Conservation (phyloP, 2,797 vertebrate genomes). For the Prionace glauca region DNA sequence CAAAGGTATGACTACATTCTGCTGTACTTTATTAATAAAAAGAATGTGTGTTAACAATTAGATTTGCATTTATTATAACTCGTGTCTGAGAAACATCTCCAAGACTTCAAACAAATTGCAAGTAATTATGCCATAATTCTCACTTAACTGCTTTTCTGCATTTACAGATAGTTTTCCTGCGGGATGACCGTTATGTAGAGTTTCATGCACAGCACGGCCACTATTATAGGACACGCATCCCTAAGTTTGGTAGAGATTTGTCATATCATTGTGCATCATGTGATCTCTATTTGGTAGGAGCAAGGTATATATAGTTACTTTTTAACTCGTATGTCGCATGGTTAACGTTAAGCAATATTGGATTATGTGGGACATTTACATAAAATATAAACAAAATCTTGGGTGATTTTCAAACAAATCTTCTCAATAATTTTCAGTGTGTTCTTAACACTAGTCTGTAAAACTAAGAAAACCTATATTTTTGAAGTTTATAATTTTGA, state of each 20-base stretch:
- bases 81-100: background rate
- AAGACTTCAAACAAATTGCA: background rate
- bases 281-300: slow-evolving; percentile 88
- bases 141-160: slow-evolving; percentile 38
- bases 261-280: slow-evolving; percentile 91
- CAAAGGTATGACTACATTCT: slow-evolving; percentile 77
- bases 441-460: background rate
- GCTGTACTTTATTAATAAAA: slow-evolving; percentile 13
- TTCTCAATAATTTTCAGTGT: background rate
- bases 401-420: background rate
- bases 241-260: slow-evolving; percentile 91
- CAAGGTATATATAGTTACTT: slow-evolving; percentile 64
- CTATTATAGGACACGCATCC: slow-evolving; percentile 92
- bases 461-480: background rate
- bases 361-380: background rate
- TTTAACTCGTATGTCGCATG: background rate
- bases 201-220: slow-evolving; percentile 92
- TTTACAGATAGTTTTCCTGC: slow-evolving; percentile 82
- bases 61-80: background rate
- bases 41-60: background rate
- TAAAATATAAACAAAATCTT: background rate
- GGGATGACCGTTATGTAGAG: slow-evolving; percentile 79
- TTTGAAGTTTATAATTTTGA: background rate
- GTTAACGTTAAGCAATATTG: background rate
- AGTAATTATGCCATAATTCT: background rate